Evolutionary conservation across 1,140 invertebrate species (phyloP), one percentile per base, ranked within the genome.

Genomic region (Coptotermes formosanus): DNA sequence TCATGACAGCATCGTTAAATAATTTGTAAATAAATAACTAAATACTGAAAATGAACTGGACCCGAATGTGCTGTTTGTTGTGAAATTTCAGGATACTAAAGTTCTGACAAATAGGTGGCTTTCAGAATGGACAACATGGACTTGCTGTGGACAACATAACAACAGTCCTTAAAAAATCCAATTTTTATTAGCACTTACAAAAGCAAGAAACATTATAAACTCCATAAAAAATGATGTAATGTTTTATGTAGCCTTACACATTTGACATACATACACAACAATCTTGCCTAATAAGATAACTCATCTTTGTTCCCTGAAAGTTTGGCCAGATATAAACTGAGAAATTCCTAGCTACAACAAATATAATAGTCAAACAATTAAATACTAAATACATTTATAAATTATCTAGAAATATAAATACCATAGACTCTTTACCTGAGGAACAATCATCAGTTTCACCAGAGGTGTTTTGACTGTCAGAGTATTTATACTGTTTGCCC

Each of bases 361-460:
- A 75, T 75, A 75, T 75, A 75, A 75, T 16, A 75, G 64, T 75
- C n/a, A 30, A 64, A 64, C 59, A 64, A 75, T 75, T 75, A 75
- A 75, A 75, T 75, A 75, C 64, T 75, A 75, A 75, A 75, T 75
- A 75, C 64, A 75, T 75, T 25, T 75, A 75, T 75, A 75, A 75
- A 75, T 75, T 75, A 69, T 69, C n/a, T 69, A 75, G 64, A 75
- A 75, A 75, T 75, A 75, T 75, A 75, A 75, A 75, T 75, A 75
- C n/a, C 64, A 9, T 64, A 9, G 64, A 75, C 64, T 69, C 2
- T 64, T 75, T 75, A 75, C 64, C 64, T 75, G 64, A 75, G 64
- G 64, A 75, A 75, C 25, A 75, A 75, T 21, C n/a, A n/a, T 75
- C n/a, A 75, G 25, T n/a, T 75, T 30, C 64, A 75, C 25, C 64